Evolutionary conservation across 2,888 invertebrate species (phyloP), one percentile per base, ranked within the genome.

Genomic region (Agrotis clavis): DNA sequence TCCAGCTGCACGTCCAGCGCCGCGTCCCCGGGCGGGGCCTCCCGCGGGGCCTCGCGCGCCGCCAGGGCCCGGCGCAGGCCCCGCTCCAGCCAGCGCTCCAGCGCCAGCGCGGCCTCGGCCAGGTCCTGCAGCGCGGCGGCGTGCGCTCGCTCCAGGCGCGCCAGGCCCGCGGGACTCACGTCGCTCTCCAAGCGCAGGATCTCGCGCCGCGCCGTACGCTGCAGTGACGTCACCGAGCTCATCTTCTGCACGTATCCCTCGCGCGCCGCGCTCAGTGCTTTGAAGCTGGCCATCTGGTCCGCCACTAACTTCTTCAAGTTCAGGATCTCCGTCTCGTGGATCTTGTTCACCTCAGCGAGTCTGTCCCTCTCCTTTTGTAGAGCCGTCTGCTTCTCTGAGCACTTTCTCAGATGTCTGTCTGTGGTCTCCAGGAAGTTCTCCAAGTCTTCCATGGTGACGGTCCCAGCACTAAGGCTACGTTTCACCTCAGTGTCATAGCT

Each of bases 341-440:
- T 96, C 74, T 89, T 91, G 77, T 95, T 95, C 53, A 96, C 91
- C 87, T 96, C 95, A 0, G 79, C 72, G 61, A 95, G 86, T 75
- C 94, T 88, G 77, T 96, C 96, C 19, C 94, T 88, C 73, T 96
- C 96, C 77, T 94, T 95, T 74, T 94, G 94, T 66, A 96, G 81
- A 2, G 88, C 80, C 11, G 89, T 72, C 79, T 95, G 95, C 77
- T 92, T 95, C 51, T 96, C 96, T 0, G 94, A 89, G 79, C 95
- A 95, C 48, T 93, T 90, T 67, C 90, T 91, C 19, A 96, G 74
- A 77, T 95, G 95, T 80, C 90, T 91, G 68, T 96, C 96, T 1
- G 95, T 96, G 0, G 95, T 96, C 77, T 96, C 96, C 54, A 96
- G 82, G 88, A 96, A 96, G 84, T 94, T 94, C 81, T 96, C 96